Evolutionary conservation across 2,888 invertebrate species (phyloP).

Genomic region (Athalia cordata): DNA sequence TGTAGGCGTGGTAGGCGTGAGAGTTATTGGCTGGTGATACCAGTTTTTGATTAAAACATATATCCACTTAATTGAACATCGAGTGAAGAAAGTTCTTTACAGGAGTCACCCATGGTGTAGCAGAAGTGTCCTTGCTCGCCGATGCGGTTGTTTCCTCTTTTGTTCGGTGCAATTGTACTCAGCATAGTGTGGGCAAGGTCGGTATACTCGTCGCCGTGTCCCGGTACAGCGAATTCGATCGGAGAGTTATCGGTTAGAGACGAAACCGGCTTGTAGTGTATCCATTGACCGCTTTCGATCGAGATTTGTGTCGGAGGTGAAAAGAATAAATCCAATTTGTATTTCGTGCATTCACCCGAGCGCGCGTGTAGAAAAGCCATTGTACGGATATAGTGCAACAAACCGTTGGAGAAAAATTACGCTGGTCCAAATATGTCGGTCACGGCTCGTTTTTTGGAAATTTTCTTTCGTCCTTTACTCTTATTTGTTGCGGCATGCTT

Average conservation of each 20-base stretch:
- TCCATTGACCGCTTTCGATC: slow-evolving; percentile 53
- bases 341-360: slow-evolving; percentile 54
- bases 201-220: slow-evolving; percentile 55
- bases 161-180: too few relatives aligned
- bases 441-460: background rate
- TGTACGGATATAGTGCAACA: background rate
- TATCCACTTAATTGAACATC: slow-evolving; percentile 55
- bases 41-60: slow-evolving; percentile 55
- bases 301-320: slow-evolving; percentile 57
- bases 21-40: slow-evolving; percentile 53
- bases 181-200: slow-evolving; percentile 51
- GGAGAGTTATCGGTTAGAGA: slow-evolving; percentile 54
- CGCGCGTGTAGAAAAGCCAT: slow-evolving; percentile 54
- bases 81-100: slow-evolving; percentile 56
- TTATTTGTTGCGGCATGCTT: background rate
- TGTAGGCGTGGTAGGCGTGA: slow-evolving; percentile 53
- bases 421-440: slow-evolving; percentile 40
- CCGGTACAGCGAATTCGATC: slow-evolving; percentile 57
- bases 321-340: slow-evolving; percentile 55
- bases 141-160: too few relatives aligned
- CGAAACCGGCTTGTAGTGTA: slow-evolving; percentile 57
- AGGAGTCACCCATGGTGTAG: slow-evolving; percentile 44
- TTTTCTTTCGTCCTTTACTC: too few relatives aligned
- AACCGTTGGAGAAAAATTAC: background rate
- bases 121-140: too few relatives aligned